Evolutionary conservation across 1,140 invertebrate species (phyloP).

Genomic region (Akabosia matsudoensis): DNA sequence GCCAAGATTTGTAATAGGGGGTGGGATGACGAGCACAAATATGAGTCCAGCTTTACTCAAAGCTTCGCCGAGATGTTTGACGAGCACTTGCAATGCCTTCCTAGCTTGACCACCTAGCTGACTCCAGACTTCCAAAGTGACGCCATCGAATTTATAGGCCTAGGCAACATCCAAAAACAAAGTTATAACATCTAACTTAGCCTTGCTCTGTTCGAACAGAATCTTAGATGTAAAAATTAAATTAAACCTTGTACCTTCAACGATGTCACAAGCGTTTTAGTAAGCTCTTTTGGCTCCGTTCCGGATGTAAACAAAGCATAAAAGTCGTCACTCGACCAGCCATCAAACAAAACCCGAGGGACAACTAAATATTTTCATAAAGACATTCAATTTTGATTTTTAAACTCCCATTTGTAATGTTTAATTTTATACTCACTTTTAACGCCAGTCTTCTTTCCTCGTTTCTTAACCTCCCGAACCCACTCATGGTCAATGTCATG

Average conservation of each 20-base stretch:
- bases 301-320: conserved; percentile 61
- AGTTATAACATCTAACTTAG: not conserved
- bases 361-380: conserved; percentile 58
- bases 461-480: conserved; percentile 66
- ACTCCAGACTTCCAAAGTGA: conserved; percentile 83
- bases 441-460: conserved; percentile 46
- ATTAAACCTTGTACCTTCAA: conserved; percentile 61
- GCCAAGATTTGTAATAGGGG: conserved; percentile 58
- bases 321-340: conserved; percentile 70
- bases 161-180: conserved; percentile 48
- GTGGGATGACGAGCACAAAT: conserved; percentile 80
- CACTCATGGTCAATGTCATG: conserved; percentile 81
- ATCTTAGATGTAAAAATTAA: not conserved
- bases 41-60: conserved; percentile 60
- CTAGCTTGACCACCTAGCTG: conserved; percentile 69
- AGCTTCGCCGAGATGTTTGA: conserved; percentile 61
- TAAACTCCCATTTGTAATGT: not conserved
- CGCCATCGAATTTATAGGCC: conserved; percentile 72
- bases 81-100: conserved; percentile 57
- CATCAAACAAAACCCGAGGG: conserved; percentile 80
- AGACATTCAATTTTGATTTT: not conserved
- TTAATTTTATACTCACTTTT: conserved; percentile 48
- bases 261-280: conserved; percentile 59
- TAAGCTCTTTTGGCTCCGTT: conserved; percentile 59
- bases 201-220: not conserved